These are phyloP conservation scores for Vanessa cardui DNA, from an alignment of 2,888 invertebrate species.

Conservation along the genomic window DNA sequence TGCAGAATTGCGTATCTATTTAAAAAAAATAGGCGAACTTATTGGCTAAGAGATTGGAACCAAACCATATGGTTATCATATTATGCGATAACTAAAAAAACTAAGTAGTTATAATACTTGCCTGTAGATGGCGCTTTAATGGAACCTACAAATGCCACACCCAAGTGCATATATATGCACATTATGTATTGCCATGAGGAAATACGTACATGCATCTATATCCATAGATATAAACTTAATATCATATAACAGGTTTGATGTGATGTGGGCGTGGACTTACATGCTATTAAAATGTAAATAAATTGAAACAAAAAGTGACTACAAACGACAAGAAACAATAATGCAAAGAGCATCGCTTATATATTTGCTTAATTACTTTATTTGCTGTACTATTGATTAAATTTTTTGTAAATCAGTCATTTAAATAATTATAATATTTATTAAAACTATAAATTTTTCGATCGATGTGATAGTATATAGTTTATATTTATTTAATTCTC, in stretches of 20 bases:
- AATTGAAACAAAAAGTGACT: not conserved
- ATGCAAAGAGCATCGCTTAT: too few relatives aligned
- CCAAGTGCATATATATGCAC: constrained; percentile 14
- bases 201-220: constrained; percentile 9
- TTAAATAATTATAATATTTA: too few relatives aligned
- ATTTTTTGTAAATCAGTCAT: too few relatives aligned
- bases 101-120: not conserved
- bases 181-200: not conserved
- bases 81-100: constrained; percentile 7
- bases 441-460: too few relatives aligned
- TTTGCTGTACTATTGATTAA: too few relatives aligned
- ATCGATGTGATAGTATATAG: not conserved
- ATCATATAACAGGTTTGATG: constrained; percentile 10
- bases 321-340: not conserved
- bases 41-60: too few relatives aligned
- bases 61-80: constrained; percentile 3
- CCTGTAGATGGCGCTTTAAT: constrained; percentile 19
- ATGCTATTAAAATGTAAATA: not conserved
- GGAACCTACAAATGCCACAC: constrained; percentile 14
- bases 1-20: too few relatives aligned
- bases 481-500: not conserved
- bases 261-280: constrained; percentile 4
- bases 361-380: too few relatives aligned
- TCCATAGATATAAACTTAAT: constrained; percentile 16
- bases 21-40: too few relatives aligned